Evolutionary conservation across 2,113 vertebrate species (phyloP).

Genomic region (Grallaria varia): DNA sequence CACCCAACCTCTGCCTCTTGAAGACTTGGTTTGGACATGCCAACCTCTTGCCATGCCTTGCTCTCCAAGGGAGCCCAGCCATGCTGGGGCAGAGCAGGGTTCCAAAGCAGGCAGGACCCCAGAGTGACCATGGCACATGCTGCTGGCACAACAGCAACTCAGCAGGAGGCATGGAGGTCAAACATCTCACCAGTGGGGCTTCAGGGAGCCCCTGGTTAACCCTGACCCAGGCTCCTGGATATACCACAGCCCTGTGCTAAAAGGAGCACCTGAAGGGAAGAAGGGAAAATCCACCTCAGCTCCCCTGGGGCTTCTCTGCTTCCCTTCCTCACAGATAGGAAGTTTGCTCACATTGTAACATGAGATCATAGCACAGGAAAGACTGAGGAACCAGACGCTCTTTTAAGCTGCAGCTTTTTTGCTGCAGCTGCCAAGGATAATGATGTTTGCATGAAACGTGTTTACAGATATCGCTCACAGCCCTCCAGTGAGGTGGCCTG

Average conservation of each 20-base stretch:
- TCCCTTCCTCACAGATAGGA: conserved; percentile 57
- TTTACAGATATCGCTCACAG: conserved; percentile 4
- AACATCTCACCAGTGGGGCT: neutral
- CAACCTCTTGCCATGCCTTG: too few species aligned
- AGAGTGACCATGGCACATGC: rapidly evolving
- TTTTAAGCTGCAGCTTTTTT: neutral
- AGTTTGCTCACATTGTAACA: conserved; percentile 47
- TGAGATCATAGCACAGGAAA: conserved; percentile 69
- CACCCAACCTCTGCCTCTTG: neutral
- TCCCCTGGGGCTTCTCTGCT: conserved; percentile 28
- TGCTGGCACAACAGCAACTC: too few species aligned
- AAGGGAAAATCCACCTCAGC: conserved; percentile 53
- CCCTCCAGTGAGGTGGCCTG: neutral
- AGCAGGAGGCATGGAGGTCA: neutral
- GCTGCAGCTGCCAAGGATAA: conserved; percentile 45
- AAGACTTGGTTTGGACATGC: rapidly evolving
- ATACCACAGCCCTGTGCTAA: neutral
- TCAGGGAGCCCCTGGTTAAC: neutral
- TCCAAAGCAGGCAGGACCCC: neutral
- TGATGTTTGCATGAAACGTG: neutral
- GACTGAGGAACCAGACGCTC: conserved; percentile 44
- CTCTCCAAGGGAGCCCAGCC: neutral
- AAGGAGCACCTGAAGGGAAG: conserved; percentile 46
- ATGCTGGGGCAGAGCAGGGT: neutral
- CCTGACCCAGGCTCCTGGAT: neutral